Evolutionary conservation across 1,140 invertebrate genomes (phyloP).

Genomic region (Meteorus sp.): DNA sequence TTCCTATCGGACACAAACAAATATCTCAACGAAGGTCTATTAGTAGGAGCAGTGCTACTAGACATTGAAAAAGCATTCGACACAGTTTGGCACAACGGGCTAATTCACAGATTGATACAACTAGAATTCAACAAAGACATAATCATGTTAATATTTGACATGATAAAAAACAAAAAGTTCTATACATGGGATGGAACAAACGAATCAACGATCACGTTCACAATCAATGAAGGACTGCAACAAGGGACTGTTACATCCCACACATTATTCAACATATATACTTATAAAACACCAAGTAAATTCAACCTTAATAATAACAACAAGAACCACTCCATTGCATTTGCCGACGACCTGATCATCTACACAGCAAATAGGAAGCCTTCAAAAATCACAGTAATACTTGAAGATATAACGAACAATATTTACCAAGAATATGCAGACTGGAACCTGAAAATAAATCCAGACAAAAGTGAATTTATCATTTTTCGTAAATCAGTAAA

Average conservation of each 20-base stretch:
- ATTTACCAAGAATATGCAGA: slow-evolving; percentile 6
- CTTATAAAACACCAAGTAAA: not conserved
- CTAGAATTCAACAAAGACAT: not conserved
- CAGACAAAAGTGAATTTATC: slow-evolving; percentile 11
- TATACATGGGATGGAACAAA: slow-evolving; percentile 1
- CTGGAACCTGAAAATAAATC: slow-evolving; percentile 22
- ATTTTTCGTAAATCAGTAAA: not conserved
- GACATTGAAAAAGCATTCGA: slow-evolving; percentile 14
- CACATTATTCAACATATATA: slow-evolving; percentile 18
- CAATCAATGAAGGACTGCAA: slow-evolving; percentile 16
- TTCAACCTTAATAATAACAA: not conserved
- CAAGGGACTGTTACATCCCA: slow-evolving; percentile 13
- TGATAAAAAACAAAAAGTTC: slow-evolving; percentile 5
- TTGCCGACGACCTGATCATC: slow-evolving; percentile 6
- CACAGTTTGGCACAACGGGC: slow-evolving; percentile 11
- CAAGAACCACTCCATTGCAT: not conserved
- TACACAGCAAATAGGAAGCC: not conserved
- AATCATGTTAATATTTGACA: slow-evolving; percentile 3
- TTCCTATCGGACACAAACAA: slow-evolving; percentile 2
- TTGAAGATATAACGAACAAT: not conserved
- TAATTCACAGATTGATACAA: not conserved
- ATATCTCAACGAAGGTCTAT: not conserved
- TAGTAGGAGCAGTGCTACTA: slow-evolving; percentile 7
- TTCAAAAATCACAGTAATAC: not conserved
- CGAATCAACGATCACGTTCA: not conserved